Evolutionary conservation across 1,140 invertebrate species (phyloP).

Genomic region (Cherax destructor): DNA sequence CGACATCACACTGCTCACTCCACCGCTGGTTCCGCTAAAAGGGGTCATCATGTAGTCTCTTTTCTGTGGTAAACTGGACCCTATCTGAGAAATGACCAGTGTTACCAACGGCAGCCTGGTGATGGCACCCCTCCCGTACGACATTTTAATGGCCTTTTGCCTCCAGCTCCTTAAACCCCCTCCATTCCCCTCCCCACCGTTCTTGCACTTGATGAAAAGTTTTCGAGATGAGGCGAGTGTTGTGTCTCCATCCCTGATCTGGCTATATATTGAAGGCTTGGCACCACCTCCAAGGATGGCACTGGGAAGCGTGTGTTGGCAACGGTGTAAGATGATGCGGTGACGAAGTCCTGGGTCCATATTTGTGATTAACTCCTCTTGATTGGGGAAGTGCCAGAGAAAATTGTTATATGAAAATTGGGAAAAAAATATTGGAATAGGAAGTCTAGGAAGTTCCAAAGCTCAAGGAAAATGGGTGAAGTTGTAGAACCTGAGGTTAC

Average conservation of each 20-base stretch:
- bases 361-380: conserved; percentile 67
- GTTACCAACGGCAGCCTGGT: conserved; percentile 40
- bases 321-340: conserved; percentile 34
- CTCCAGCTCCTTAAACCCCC: not conserved
- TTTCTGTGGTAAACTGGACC: conserved; percentile 69
- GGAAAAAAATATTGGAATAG: conserved; percentile 41
- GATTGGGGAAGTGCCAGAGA: conserved; percentile 60
- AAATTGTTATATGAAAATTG: conserved; percentile 68
- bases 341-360: conserved; percentile 49
- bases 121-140: not conserved
- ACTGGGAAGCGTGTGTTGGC: not conserved
- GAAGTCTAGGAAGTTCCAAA: conserved; percentile 2
- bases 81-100: conserved; percentile 68
- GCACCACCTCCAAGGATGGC: not conserved
- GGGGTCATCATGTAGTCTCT: conserved; percentile 64
- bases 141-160: not conserved
- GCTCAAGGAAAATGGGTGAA: not conserved
- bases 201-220: not conserved
- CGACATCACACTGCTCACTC: too few relatives aligned
- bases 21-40: conserved; percentile 10
- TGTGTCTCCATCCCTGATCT: not conserved
- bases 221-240: not conserved
- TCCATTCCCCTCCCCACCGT: not conserved
- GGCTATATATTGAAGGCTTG: too few relatives aligned
- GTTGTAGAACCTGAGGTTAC: too few relatives aligned